Evolutionary conservation across 2,888 invertebrate genomes (phyloP), one percentile per base, ranked within the genome.

Genomic region (Lycaena phlaeas): DNA sequence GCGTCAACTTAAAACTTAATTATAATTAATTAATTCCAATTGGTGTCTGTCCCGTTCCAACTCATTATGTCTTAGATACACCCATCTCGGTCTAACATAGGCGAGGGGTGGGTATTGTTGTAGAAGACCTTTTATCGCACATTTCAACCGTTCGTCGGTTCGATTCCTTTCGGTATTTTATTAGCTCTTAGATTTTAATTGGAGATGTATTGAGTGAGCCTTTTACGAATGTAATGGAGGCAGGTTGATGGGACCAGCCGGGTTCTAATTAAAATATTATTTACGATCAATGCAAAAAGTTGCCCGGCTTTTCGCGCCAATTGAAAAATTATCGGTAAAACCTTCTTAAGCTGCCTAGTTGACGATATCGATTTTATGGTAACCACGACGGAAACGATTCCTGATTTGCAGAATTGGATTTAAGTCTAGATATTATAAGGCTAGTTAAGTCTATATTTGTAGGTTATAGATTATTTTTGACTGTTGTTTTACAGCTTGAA

Each of bases 11-110:
- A 90, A 84, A 90, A 90, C 90, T 90, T 90, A 90, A 90, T 91
- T 90, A 90, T 90, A 90, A 90, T 91, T 90, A 90, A 90, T 89
- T 89, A 89, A 89, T 89, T 88, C 88, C 87, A 88, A 88, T 88
- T 88, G 87, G 68, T 67, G 64, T 61, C 64, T 62, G 60, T 84
- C 78, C 69, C 69, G 67, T 62, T 82, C 79, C 51, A 61, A 49
- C 75, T 43, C 45, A 53, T 42, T 44, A 49, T 55, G 74, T 86
- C 86, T 87, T 86, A 72, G 68, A 67, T 87, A 70, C 64, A 46
- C 46, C 60, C 53, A 49, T 82, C 79, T 57, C 67, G 52, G 51
- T 78, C 72, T 56, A 52, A 53, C 67, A 57, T 57, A 59, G 60
- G 57, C 63, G 68, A 72, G 77, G 74, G 73, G 53, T 51, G 52